Percentiles rank a stretch among this genome's conserved stretches.
Evolutionary conservation across 2,797 vertebrate species (phyloP).

Genomic region (Aeoliscus strigatus): DNA sequence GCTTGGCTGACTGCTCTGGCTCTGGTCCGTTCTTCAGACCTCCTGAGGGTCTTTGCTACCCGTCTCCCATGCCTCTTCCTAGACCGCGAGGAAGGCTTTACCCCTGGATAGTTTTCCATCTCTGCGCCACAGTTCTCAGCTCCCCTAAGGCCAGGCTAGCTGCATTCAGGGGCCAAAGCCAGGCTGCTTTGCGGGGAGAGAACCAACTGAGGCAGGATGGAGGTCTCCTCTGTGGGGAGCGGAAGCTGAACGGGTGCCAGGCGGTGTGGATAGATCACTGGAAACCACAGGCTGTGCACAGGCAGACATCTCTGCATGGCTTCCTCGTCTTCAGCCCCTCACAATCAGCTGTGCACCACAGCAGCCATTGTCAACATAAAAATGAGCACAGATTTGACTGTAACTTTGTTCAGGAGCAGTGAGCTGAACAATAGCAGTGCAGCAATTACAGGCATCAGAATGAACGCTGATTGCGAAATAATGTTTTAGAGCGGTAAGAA

Average conservation of each 20-base stretch:
- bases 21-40: conserved; percentile 32
- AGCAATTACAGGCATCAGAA: conserved; percentile 58
- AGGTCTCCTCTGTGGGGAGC: conserved; percentile 32
- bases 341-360: conserved; percentile 49
- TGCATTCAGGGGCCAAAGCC: conserved; percentile 32
- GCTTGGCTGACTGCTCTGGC: conserved; percentile 56
- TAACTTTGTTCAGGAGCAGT: conserved; percentile 55
- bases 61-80: conserved; percentile 39
- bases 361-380: conserved; percentile 47
- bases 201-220: conserved; percentile 32
- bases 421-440: conserved; percentile 48
- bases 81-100: conserved; percentile 68
- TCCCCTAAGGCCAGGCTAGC: conserved; percentile 37
- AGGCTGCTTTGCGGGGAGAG: conserved; percentile 24
- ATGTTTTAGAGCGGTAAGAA: conserved; percentile 42
- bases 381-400: conserved; percentile 45
- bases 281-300: conserved; percentile 50
- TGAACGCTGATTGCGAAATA: conserved; percentile 57
- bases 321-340: conserved; percentile 22
- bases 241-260: conserved; percentile 45
- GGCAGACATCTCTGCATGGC: conserved; percentile 23
- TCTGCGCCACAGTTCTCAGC: conserved; percentile 36
- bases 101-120: conserved; percentile 58
- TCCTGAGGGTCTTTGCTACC: conserved; percentile 42
- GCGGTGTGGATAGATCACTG: conserved; percentile 54